phyloP scores from a whole-genome alignment of 2,888 invertebrate species.

The Rhagonycha lutea region DNA sequence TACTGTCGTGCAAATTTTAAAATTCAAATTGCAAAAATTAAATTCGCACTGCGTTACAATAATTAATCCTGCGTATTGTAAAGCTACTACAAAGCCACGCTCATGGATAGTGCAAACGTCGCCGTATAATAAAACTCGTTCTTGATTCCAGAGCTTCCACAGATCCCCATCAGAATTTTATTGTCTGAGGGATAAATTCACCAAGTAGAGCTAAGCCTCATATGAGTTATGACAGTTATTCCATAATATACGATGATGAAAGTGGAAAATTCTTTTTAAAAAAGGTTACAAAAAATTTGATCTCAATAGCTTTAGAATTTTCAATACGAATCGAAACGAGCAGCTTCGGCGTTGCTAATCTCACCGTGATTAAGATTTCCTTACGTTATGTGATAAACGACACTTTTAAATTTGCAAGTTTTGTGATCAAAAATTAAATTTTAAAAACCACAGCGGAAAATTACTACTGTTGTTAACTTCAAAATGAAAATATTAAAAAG shows the following conservation, averaged over 20 bases:
- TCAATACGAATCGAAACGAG: no score
- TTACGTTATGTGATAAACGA: no score
- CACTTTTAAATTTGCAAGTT: no score
- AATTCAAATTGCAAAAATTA: not conserved
- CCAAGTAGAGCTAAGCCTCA: constrained; percentile 28
- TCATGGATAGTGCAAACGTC: constrained; percentile 16
- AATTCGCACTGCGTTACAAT: constrained; percentile 1
- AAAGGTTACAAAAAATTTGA: not conserved
- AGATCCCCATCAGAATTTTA: constrained; percentile 26
- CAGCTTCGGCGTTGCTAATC: no score
- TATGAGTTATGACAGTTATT: constrained; percentile 31
- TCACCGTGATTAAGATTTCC: no score
- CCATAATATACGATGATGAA: constrained; percentile 23
- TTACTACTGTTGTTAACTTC: no score
- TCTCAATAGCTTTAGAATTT: not conserved
- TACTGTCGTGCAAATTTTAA: not conserved
- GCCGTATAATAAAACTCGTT: constrained; percentile 30
- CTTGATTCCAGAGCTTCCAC: constrained; percentile 24
- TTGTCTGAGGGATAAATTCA: constrained; percentile 32
- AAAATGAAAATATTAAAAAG: not conserved
- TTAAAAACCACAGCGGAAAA: not conserved
- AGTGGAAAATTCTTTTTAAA: constrained; percentile 21
- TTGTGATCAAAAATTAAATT: not conserved
- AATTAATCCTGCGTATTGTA: constrained; percentile 10
- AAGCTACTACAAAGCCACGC: constrained; percentile 15